Conservation (phyloP, 2,113 vertebrate species). For the Ammodytes marinus region DNA sequence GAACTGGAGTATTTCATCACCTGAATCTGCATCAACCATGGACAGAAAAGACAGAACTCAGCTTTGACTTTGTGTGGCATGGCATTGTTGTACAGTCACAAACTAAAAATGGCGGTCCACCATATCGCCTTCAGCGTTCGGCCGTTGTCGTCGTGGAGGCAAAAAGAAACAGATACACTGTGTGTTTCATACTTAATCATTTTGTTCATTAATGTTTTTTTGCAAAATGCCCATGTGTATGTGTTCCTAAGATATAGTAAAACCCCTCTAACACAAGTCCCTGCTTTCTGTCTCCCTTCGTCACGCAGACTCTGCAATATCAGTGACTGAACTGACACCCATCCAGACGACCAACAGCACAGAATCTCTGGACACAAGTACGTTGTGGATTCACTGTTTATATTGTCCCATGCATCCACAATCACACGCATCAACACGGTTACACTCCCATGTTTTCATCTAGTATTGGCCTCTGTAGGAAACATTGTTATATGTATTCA, state of each 20-base stretch:
- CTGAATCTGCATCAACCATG: too few species aligned
- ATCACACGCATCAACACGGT: background rate
- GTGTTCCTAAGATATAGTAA: background rate
- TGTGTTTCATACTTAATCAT: background rate
- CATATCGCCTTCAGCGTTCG: too few species aligned
- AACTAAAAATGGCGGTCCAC: too few species aligned
- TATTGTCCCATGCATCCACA: background rate
- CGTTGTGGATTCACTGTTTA: slow-evolving; percentile 46
- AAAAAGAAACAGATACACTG: background rate
- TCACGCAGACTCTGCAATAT: slow-evolving; percentile 61
- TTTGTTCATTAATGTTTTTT: background rate
- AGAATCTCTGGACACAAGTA: slow-evolving; percentile 85
- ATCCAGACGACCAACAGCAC: slow-evolving; percentile 79
- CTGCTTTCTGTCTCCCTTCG: background rate
- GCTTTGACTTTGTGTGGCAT: too few species aligned
- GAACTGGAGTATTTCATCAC: too few species aligned
- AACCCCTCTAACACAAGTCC: background rate
- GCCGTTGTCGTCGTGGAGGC: background rate
- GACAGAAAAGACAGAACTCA: too few species aligned
- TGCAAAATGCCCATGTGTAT: background rate
- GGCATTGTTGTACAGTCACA: too few species aligned
- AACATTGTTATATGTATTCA: background rate
- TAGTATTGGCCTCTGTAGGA: background rate
- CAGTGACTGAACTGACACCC: slow-evolving; percentile 69
- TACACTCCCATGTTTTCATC: background rate